These are phyloP conservation scores for Micoletzkya japonica DNA, from an alignment of 2,888 invertebrate genomes.

Conservation along the genomic window DNA sequence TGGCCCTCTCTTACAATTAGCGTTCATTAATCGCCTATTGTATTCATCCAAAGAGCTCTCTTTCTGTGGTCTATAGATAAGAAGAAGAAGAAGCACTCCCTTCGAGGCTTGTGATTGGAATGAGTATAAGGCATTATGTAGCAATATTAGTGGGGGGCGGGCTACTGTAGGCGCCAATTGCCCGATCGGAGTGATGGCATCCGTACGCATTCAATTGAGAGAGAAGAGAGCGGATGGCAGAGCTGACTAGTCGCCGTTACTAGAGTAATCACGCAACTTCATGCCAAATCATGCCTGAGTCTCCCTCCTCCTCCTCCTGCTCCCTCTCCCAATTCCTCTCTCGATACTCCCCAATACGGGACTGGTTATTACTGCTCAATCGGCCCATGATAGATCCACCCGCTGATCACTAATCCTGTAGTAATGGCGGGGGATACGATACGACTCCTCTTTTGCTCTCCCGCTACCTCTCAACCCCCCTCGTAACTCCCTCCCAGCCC, in stretches of 20 bases:
- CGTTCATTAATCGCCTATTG: too few relatives aligned
- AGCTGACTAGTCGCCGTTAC: constrained; percentile 4
- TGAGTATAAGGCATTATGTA: too few relatives aligned
- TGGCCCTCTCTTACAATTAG: too few relatives aligned
- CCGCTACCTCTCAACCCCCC: background rate
- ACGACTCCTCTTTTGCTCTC: background rate
- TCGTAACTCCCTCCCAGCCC: constrained; percentile 10
- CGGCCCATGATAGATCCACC: background rate
- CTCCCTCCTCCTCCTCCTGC: background rate
- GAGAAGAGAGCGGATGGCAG: background rate
- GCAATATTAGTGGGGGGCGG: background rate
- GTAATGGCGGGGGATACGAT: background rate
- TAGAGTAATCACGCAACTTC: background rate
- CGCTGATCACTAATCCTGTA: background rate
- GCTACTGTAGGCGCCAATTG: constrained; percentile 1
- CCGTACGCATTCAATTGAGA: too few relatives aligned
- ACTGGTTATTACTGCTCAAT: constrained; percentile 24
- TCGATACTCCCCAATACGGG: constrained; percentile 13
- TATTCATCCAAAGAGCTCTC: too few relatives aligned
- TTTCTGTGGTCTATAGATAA: too few relatives aligned
- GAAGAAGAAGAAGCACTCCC: too few relatives aligned
- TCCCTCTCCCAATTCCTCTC: background rate
- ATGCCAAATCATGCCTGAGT: too few relatives aligned
- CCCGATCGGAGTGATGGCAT: background rate
- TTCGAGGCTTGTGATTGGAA: too few relatives aligned